Base-by-base conservation (phyloP, 1,140 invertebrate species). In the Laodelphax striatellus region DNA sequence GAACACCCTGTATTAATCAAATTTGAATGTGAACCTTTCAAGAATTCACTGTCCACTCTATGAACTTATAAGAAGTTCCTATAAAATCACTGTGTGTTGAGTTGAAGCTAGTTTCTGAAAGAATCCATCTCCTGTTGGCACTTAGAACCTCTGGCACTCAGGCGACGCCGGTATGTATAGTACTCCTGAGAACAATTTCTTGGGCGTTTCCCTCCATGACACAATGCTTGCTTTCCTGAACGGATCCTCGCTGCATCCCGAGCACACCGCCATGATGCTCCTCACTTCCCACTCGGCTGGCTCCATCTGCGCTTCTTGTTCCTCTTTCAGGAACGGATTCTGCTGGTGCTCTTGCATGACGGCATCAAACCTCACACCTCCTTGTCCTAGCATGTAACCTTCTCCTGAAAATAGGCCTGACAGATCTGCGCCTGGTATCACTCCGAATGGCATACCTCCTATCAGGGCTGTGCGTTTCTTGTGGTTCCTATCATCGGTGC, bases 251-350 rank as follows among this genome's bases (percentile, higher is more conserved):
- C 80, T 73, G 63, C 87, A 90, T 3, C 81, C 85, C 44, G 81
- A 81, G 69, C 88, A 91, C 1, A 88, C 72, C 64, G 82, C 77
- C 83, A 90, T 87, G 1, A 90, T 84, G 1, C 82, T 81, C 62
- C 77, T 83, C 0, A 90, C 87, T 70, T 91, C 88, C 19, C 81
- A 86, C 70, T 90, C 87, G 0, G 88, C 88, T 0, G 87, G 87
- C 64, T 90, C 87, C n/a, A 84, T 76, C 64, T 87, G 85, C 80
- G 43, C 79, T 74, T 68, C 72, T 6, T 16, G 10, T 43, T 55
- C 34, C 41, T 41, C 38, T 62, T 79, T 77, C 2, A n/a, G 16
- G 10, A 52, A 55, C 53, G 16, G 28, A 3, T 22, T 9, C 9
- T 1, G 17, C 8, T 13, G 10, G 16, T 19, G 21, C 11, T 52